Base-by-base conservation (phyloP, 2,888 invertebrate species). In the Xanthorhoe designata region DNA sequence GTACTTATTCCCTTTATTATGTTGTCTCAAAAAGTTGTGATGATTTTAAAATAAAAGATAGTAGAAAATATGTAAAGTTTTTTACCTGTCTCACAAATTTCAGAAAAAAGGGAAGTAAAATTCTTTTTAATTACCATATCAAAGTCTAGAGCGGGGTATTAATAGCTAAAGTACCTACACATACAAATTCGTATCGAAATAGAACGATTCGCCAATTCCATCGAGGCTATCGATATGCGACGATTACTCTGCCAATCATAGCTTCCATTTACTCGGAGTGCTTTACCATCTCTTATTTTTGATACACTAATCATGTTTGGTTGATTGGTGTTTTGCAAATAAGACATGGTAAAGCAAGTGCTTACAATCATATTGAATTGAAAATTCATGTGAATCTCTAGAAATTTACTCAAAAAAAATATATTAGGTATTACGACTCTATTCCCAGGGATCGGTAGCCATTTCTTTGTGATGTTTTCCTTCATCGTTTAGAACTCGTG, bases 161-260 rank as follows among this genome's bases (percentile, higher is more conserved):
- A 51, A 19, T 19, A 24, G 19, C 42, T 45, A 9, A 47, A 45
- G 29, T 45, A 47, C n/a, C n/a, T n/a, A n/a, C 45, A 47, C 45
- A 56, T 47, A 52, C 13, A 52, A 60, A 35, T 54, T 10, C n/a
- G 49, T 17, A 53, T 53, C 54, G 24, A 49, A 59, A 53, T 18
- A 24, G 54, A 64, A 17, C 38, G 58, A 50, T 47, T 64, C 53
- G 29, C 50, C 29, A 51, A 35, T 56, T 56, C 45, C 54, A 19
- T 19, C 51, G 45, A 32, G 15, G 51, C 24, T 55, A 45, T 61
- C n/a, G 60, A 38, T 32, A 56, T 64, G 51, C 54, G 64, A 45
- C 51, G 60, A 54, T 58, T 35, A 62, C 18, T 51, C 50, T 19
- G 62, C 54, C 66, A 66, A 59, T 66, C 54, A 62, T 66, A 53